phyloP scores from a whole-genome alignment of 2,113 vertebrate species.

The Irena cyanogastra region DNA sequence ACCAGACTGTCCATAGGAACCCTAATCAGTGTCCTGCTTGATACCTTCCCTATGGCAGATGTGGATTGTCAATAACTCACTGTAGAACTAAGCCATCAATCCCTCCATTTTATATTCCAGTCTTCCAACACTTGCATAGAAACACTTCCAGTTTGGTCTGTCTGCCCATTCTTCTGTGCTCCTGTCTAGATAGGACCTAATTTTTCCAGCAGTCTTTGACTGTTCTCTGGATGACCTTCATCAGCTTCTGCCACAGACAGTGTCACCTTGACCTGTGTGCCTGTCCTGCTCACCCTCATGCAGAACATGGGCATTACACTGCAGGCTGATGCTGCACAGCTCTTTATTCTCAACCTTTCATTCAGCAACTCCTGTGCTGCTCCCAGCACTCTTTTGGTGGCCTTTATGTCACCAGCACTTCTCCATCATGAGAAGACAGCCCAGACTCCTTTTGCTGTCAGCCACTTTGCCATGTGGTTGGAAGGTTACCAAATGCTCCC shows the following conservation, averaged over 20 bases:
- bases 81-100: background rate
- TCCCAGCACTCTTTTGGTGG: background rate
- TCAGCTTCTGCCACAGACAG: background rate
- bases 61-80: background rate
- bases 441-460: background rate
- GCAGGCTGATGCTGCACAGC: background rate
- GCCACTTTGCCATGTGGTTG: background rate
- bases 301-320: background rate
- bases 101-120: background rate
- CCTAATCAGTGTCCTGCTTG: background rate
- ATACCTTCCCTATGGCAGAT: background rate
- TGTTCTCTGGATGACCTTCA: background rate
- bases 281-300: background rate
- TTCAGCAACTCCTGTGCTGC: background rate
- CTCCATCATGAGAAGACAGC: background rate
- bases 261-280: background rate
- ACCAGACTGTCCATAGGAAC: background rate
- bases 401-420: background rate
- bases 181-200: background rate
- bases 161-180: background rate
- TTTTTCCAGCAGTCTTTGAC: background rate
- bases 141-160: background rate
- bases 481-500: background rate
- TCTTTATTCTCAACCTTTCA: background rate
- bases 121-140: background rate